These are phyloP conservation scores for Cylloceria caligata DNA, from an alignment of 2,888 invertebrate species.

Conservation along the genomic window DNA sequence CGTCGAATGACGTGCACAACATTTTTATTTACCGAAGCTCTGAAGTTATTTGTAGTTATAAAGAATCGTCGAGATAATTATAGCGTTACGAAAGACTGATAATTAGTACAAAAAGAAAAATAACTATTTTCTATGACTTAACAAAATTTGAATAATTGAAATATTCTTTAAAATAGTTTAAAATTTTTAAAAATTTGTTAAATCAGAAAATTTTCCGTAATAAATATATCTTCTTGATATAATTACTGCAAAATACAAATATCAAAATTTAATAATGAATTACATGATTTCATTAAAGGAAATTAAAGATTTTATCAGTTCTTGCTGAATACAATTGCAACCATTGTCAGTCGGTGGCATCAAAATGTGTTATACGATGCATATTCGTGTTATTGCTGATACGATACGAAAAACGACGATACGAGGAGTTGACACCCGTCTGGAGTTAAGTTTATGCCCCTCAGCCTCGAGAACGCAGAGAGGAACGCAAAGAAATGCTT, in stretches of 20 bases:
- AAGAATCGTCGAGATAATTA: no score
- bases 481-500: conserved; percentile 39
- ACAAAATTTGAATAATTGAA: neutral
- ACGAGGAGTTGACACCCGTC: neutral
- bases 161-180: neutral
- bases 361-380: neutral
- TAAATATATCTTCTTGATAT: no score
- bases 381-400: neutral
- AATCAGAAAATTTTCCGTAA: no score
- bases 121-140: no score
- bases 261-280: neutral
- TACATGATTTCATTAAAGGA: neutral
- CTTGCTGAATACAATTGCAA: neutral
- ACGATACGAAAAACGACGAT: conserved; percentile 12
- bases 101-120: no score
- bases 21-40: no score
- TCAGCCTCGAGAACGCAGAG: conserved; percentile 7
- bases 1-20: no score
- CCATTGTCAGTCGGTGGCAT: neutral
- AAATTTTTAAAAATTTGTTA: no score
- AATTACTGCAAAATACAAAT: neutral
- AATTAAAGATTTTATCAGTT: neutral
- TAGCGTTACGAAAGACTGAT: no score
- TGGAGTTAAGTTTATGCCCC: conserved; percentile 11
- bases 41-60: neutral